These are phyloP conservation scores for Cepaea hortensis DNA, from an alignment of 2,888 invertebrate genomes.

Conservation along the genomic window DNA sequence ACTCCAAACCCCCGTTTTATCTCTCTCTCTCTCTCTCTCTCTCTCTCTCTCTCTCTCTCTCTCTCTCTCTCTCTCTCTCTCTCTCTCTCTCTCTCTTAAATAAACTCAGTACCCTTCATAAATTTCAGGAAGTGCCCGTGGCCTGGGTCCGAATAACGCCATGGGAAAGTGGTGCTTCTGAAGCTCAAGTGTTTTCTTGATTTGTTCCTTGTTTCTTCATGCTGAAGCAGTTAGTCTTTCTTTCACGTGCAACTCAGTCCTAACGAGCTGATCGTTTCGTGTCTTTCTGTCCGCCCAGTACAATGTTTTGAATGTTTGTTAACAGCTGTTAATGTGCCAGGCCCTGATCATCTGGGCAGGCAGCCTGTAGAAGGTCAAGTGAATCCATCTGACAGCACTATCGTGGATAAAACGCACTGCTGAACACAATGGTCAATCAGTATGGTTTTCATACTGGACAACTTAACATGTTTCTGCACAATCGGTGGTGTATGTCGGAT, in stretches of 20 bases:
- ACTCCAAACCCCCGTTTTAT: not conserved
- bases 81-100: not conserved
- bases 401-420: no score
- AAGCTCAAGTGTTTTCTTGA: not conserved
- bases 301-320: not conserved
- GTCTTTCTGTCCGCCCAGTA: not conserved
- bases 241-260: not conserved
- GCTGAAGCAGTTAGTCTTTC: slow-evolving; percentile 9
- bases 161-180: not conserved
- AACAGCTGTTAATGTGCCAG: not conserved
- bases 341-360: no score
- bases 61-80: no score
- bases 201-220: not conserved
- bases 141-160: not conserved
- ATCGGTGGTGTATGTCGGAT: no score
- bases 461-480: no score
- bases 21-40: no score
- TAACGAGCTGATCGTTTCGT: not conserved
- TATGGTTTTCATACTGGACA: no score
- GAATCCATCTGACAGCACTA: not conserved
- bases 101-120: slow-evolving; percentile 5
- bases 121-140: not conserved
- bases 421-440: no score
- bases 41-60: no score
- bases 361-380: not conserved